Conservation (phyloP, 2,113 vertebrate species). For the Cyprinodon brontotheroides region DNA sequence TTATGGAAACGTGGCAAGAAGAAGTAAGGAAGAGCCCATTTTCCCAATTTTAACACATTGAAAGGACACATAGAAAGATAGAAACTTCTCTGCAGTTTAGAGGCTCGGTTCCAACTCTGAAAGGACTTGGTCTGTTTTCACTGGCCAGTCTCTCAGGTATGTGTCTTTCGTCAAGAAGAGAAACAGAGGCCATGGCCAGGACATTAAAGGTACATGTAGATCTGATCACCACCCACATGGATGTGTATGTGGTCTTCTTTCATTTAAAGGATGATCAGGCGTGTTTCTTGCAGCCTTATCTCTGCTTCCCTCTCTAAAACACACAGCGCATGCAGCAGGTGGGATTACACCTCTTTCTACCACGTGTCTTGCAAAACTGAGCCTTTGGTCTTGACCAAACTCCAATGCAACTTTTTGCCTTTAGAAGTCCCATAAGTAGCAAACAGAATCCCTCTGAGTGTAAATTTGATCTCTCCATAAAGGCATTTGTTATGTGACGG, state of each 20-base stretch:
- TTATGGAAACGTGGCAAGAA: too few species aligned
- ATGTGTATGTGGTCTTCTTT: constrained; percentile 11
- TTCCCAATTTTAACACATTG: background rate
- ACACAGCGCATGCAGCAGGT: constrained; percentile 28
- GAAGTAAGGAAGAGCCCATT: too few species aligned
- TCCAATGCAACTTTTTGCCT: background rate
- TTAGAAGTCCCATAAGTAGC: background rate
- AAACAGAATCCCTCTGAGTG: too few species aligned
- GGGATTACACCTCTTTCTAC: constrained; percentile 14
- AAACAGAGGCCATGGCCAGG: constrained; percentile 14
- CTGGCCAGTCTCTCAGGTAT: constrained; percentile 1
- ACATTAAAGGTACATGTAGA: background rate
- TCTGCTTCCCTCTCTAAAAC: background rate
- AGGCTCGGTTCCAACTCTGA: too few species aligned
- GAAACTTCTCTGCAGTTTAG: background rate
- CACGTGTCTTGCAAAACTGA: constrained; percentile 14
- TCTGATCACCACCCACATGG: constrained; percentile 30
- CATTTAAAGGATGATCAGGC: constrained; percentile 35
- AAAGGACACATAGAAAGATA: background rate
- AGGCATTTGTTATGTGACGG: too few species aligned
- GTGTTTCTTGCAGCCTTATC: constrained; percentile 1
- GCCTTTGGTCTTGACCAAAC: background rate
- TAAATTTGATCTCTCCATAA: too few species aligned
- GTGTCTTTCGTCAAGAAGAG: background rate
- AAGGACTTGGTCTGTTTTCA: background rate